Conservation (phyloP, 2,888 invertebrate genomes). For the Hofmannophila pseudospretella region DNA sequence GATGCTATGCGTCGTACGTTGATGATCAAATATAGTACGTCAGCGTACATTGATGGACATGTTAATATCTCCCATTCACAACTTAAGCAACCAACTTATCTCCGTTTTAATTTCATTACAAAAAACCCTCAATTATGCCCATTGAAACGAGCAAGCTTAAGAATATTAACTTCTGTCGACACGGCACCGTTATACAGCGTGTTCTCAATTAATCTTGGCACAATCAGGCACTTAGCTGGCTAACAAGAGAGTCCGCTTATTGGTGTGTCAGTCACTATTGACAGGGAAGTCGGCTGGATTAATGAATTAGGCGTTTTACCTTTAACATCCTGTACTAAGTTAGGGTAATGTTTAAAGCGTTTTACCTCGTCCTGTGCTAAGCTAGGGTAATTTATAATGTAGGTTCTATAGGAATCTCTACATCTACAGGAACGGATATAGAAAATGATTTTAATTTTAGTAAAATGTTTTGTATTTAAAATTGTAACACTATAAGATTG, state of each 20-base stretch:
- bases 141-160: constrained; percentile 6
- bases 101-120: constrained; percentile 1
- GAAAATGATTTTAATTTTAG: no score
- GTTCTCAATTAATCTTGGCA: constrained; percentile 34
- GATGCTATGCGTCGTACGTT: no score
- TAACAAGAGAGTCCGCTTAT: constrained; percentile 27
- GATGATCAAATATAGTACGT: no score
- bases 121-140: constrained; percentile 4
- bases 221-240: constrained; percentile 22
- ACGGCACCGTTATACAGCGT: constrained; percentile 15
- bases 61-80: no score
- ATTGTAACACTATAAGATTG: no score
- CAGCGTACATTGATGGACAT: no score
- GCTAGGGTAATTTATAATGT: no score
- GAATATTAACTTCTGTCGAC: constrained; percentile 10
- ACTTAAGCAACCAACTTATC: not conserved
- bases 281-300: constrained; percentile 19
- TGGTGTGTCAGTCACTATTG: constrained; percentile 42
- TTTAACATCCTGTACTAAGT: constrained; percentile 10
- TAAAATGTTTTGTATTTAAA: no score
- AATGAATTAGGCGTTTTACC: constrained; percentile 16
- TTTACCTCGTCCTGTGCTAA: no score
- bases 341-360: constrained; percentile 2
- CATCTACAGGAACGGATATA: no score
- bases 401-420: no score